Base-by-base conservation (phyloP, 2,888 invertebrate species). In the Laspeyria flexula region DNA sequence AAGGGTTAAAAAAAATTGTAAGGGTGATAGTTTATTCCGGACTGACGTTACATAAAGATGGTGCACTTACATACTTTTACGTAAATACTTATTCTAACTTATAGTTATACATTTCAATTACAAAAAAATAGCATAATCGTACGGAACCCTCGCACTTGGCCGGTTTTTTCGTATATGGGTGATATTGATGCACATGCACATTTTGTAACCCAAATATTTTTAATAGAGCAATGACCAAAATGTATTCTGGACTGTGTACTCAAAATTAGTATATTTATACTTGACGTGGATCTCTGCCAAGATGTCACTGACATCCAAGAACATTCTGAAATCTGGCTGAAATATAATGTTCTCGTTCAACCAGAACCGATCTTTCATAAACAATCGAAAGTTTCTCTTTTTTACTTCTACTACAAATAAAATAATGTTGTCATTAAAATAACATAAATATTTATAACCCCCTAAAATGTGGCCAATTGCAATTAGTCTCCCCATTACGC, bases 251-350 rank as follows among this genome's bases (percentile, higher is more conserved):
- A 83, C 83, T 74, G 83, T 83, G 86, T 78, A 84, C 78, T 79
- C 73, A 84, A 88, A 85, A 86, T 87, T 84, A 71, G 83, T 87
- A 81, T 88, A 91, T 89, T 88, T 90, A 91, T 88, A 88, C 81
- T 81, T 81, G 71, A 76, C 55, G 77, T 90, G 91, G 91, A 90
- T 73, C 77, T 65, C 65, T 89, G 91, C 91, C 91, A 92, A 90
- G 81, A 87, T 86, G 88, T 86, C 86, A 86, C 80, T 85, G 87
- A 89, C 90, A 88, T 87, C 72, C 82, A 78, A 66, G 59, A 66
- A 75, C 79, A 81, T 83, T 83, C 77, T 85, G 74, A 81, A 81
- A 82, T 79, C 68, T 75, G 73, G 63, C 78, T 79, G 77, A 85
- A 85, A 76, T 79, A 76, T 71, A 75, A 72, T 55, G 55, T 54